A percentile compares a stretch with the other conserved stretches of the same genome.
These are phyloP conservation scores for Hyposoter dolosus DNA, from an alignment of 2,888 invertebrate genomes.

Conservation along the genomic window DNA sequence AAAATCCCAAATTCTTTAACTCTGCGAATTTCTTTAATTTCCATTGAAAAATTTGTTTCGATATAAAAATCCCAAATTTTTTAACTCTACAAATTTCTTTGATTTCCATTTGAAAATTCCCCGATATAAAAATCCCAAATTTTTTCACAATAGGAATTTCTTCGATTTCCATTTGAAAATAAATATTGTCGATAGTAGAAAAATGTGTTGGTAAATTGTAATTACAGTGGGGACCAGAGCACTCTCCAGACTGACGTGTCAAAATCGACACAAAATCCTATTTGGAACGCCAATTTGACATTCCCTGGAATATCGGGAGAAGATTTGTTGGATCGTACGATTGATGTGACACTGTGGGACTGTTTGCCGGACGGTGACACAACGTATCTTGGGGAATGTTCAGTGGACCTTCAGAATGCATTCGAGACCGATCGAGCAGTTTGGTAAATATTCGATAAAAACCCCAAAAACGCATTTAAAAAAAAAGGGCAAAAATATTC, in stretches of 20 bases:
- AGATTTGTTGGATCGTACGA: slow-evolving; percentile 91
- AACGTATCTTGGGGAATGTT: slow-evolving; percentile 92
- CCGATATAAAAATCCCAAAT: neutral
- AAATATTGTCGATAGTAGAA: neutral
- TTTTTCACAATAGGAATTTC: neutral
- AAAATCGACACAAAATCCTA: slow-evolving; percentile 94
- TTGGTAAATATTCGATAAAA: slow-evolving; percentile 86
- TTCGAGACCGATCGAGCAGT: slow-evolving; percentile 95
- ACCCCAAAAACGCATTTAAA: neutral
- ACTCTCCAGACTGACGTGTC: slow-evolving; percentile 94
- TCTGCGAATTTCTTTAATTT: neutral
- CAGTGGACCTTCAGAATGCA: slow-evolving; percentile 92
- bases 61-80: too few relatives aligned
- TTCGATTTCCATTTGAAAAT: neutral
- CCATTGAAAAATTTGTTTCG: neutral
- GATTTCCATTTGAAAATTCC: too few relatives aligned
- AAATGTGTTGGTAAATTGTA: slow-evolving; percentile 15
- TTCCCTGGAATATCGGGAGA: slow-evolving; percentile 93
- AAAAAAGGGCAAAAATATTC: neutral
- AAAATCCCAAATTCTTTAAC: neutral
- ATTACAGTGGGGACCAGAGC: slow-evolving; percentile 89
- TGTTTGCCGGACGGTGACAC: slow-evolving; percentile 93
- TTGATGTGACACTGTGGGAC: slow-evolving; percentile 96
- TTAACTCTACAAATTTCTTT: too few relatives aligned
- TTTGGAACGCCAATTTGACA: slow-evolving; percentile 96